These are phyloP conservation scores for Azemiops feae DNA, from an alignment of 2,113 vertebrate species.

Conservation along the genomic window DNA sequence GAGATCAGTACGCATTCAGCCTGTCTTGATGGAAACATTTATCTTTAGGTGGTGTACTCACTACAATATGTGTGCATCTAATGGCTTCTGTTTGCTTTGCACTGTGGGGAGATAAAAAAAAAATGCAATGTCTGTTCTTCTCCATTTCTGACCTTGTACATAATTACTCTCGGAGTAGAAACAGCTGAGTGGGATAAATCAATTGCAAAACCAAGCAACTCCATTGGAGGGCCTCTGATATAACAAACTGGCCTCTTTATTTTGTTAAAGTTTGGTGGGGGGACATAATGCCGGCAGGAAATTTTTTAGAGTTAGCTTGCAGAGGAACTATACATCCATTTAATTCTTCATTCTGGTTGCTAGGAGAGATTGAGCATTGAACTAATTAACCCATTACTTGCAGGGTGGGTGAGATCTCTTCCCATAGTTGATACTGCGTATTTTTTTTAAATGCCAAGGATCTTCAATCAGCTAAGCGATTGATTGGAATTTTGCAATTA, in stretches of 20 bases:
- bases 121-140: background rate
- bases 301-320: background rate
- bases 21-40: background rate
- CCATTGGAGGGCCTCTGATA: background rate
- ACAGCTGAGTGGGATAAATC: background rate
- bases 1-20: background rate
- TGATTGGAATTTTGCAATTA: background rate
- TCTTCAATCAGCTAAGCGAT: background rate
- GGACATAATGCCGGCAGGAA: background rate
- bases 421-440: background rate
- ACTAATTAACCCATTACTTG: background rate
- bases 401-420: background rate
- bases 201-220: background rate
- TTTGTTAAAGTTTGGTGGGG: background rate
- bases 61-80: background rate
- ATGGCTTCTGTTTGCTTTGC: background rate
- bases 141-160: background rate
- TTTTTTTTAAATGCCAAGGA: background rate
- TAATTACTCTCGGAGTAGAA: background rate
- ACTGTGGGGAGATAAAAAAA: background rate
- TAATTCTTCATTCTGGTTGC: background rate
- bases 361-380: background rate
- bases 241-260: background rate
- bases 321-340: background rate
- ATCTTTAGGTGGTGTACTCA: background rate